These are phyloP conservation scores for Gortyna flavago DNA, from an alignment of 2,888 invertebrate genomes.

Conservation along the genomic window DNA sequence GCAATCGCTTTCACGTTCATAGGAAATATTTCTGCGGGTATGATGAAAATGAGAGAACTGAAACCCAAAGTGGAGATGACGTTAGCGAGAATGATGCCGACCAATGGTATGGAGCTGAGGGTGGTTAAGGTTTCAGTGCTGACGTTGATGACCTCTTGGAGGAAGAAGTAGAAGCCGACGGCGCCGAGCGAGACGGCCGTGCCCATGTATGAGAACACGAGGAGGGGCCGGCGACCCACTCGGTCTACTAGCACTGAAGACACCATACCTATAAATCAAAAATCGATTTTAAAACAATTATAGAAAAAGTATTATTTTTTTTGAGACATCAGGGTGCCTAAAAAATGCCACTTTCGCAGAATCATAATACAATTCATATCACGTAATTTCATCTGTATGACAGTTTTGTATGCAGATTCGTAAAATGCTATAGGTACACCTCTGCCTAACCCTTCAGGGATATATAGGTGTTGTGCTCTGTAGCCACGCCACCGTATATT, in stretches of 20 bases:
- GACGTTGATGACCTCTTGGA: constrained; percentile 67
- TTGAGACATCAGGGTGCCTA: neutral
- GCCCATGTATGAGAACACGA: constrained; percentile 78
- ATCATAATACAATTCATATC: no score
- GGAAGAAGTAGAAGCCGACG: constrained; percentile 77
- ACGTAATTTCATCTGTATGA: no score
- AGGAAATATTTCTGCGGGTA: constrained; percentile 88
- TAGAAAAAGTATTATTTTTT: neutral
- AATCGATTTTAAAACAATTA: neutral
- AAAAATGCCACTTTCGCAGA: no score
- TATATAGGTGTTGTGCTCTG: no score
- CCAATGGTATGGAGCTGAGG: constrained; percentile 75
- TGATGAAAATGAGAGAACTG: constrained; percentile 83
- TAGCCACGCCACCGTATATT: no score
- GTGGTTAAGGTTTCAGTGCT: constrained; percentile 38
- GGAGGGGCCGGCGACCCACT: constrained; percentile 81
- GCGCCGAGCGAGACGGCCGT: constrained; percentile 69
- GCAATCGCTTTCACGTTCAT: constrained; percentile 88
- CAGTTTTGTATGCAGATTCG: no score
- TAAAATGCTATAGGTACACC: no score
- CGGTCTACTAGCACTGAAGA: constrained; percentile 73
- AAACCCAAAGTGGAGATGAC: constrained; percentile 80
- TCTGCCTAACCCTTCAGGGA: no score
- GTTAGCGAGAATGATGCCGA: constrained; percentile 77
- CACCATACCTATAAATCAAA: constrained; percentile 71